Percentiles rank a stretch among this genome's conserved stretches.
These are phyloP conservation scores for Psammodynastes pulverulentus DNA, from an alignment of 2,113 vertebrate species.

Conservation along the genomic window DNA sequence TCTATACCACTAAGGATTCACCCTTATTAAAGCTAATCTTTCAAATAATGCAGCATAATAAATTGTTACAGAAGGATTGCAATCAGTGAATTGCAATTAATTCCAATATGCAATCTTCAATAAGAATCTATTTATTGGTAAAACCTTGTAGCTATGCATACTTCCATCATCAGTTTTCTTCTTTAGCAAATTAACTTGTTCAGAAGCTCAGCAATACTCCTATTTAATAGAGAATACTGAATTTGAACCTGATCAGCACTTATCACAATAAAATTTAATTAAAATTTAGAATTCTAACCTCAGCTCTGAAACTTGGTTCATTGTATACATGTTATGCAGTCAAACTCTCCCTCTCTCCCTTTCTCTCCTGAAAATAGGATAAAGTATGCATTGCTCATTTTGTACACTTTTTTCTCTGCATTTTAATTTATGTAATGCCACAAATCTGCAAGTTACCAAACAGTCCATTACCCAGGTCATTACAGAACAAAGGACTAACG, in stretches of 20 bases:
- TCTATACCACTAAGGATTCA: background rate
- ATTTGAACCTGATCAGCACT: background rate
- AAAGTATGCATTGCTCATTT: background rate
- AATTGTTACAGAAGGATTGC: background rate
- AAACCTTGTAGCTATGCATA: background rate
- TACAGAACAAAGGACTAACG: no score
- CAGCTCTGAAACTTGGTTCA: background rate
- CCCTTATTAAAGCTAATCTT: background rate
- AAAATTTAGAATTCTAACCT: background rate
- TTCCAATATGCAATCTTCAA: background rate
- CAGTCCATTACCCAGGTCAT: no score
- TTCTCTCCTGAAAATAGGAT: background rate
- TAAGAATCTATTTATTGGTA: background rate
- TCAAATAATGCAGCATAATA: background rate
- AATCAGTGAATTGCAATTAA: background rate
- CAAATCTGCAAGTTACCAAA: background rate
- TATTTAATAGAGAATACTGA: background rate
- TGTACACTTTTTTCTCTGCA: background rate
- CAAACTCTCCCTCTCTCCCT: background rate
- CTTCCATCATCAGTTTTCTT: background rate
- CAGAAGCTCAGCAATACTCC: background rate
- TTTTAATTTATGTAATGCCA: background rate
- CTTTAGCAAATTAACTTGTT: background rate
- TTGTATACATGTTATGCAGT: background rate
- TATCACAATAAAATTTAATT: background rate